Base-by-base conservation (phyloP, 2,888 invertebrate species). In the Clunio marinus region DNA sequence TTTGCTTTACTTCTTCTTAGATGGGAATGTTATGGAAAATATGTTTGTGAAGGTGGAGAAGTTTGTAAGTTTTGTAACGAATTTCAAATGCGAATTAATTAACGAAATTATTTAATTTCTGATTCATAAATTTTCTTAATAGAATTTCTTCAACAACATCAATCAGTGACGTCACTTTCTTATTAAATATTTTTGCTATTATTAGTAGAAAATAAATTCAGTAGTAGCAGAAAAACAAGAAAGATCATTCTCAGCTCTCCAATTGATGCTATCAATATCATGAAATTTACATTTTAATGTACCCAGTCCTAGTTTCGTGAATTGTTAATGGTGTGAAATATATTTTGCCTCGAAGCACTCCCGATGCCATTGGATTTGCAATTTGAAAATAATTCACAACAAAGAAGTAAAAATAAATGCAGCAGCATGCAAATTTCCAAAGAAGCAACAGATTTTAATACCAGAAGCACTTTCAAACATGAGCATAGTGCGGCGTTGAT, bases 261-360 rank as follows among this genome's bases (percentile, higher is more conserved):
- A n/a, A 46, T 45, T 65, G 66, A 46, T 45, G 28, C 46, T 32
- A 66, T 66, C 66, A 66, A 66, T 51, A 55, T 55, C 66, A 66
- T 66, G 66, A 66, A 65, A 45, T 51, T 66, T 66, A 46, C 55
- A 66, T 66, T 66, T 66, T 51, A 66, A 45, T 35, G 59, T 32
- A n/a, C 35, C 15, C 5, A 20, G 46, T 10, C 32, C 27, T 66
- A 55, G 27, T 32, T 27, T 28, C 66, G 46, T 55, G 66, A 51
- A 35, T 66, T 55, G 35, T 55, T 66, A 66, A 66, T 66, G 66
- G 66, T 66, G 66, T 66, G 66, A 66, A 66, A 66, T 46, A 24
- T 45, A 27, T 17, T 65, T 65, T 24, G 1, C 20, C 51, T 66
- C 27, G 20, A 4, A 45, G 25, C 63, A 20, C 22, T 60, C 17